These are phyloP conservation scores for Aleiodes alternator DNA, from an alignment of 2,888 invertebrate species.

Conservation along the genomic window DNA sequence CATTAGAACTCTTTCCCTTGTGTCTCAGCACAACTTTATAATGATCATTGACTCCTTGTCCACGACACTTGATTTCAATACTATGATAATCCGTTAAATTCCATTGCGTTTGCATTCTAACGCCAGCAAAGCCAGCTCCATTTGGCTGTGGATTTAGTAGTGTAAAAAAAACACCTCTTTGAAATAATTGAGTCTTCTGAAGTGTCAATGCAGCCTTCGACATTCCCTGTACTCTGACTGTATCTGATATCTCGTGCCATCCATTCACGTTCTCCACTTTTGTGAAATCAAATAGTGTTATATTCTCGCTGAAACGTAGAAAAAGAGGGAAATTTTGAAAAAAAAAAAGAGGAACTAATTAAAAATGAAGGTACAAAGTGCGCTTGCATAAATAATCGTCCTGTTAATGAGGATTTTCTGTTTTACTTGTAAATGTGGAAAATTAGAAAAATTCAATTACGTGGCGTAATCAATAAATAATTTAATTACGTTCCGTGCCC, in stretches of 20 bases:
- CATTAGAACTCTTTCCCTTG: slow-evolving; percentile 78
- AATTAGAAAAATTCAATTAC: too few relatives aligned
- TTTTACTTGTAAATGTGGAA: too few relatives aligned
- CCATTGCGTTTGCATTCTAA: slow-evolving; percentile 76
- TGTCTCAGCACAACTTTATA: slow-evolving; percentile 81
- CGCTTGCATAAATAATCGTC: not conserved
- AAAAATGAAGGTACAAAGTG: too few relatives aligned
- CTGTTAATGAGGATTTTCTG: too few relatives aligned
- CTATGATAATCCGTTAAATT: slow-evolving; percentile 77
- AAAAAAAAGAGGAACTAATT: not conserved
- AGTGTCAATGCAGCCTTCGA: slow-evolving; percentile 80
- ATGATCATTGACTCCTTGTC: slow-evolving; percentile 79
- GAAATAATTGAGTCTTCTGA: slow-evolving; percentile 79
- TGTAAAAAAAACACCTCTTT: slow-evolving; percentile 81
- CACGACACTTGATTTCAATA: slow-evolving; percentile 78
- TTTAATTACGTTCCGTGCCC: too few relatives aligned
- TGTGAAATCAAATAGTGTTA: slow-evolving; percentile 79
- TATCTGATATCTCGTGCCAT: slow-evolving; percentile 82
- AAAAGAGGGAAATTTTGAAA: not conserved
- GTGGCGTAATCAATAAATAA: too few relatives aligned
- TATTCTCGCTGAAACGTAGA: slow-evolving; percentile 49
- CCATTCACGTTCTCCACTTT: slow-evolving; percentile 76
- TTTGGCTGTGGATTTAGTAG: slow-evolving; percentile 82
- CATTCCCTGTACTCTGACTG: slow-evolving; percentile 81
- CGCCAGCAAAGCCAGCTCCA: slow-evolving; percentile 83